phyloP scores from a whole-genome alignment of 2,113 vertebrate genomes.

The Emydocephalus ijimae region DNA sequence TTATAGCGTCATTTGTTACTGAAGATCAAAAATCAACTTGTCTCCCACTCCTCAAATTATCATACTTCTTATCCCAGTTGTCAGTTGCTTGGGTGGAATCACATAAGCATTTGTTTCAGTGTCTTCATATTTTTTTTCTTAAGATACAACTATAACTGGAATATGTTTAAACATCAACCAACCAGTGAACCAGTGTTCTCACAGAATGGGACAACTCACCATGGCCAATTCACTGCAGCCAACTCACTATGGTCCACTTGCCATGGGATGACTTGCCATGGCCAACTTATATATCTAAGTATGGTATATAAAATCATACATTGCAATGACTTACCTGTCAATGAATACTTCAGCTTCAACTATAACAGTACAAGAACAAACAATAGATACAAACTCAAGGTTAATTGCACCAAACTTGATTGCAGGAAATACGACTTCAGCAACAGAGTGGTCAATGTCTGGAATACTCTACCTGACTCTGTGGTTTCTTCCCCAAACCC shows the following conservation, averaged over 20 bases:
- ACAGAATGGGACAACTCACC: background rate
- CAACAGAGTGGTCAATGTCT: no score
- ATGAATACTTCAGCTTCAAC: no score
- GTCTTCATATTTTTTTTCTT: background rate
- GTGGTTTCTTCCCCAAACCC: no score
- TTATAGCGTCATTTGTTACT: background rate
- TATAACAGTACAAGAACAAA: no score
- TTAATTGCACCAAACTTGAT: no score
- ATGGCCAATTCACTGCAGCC: background rate
- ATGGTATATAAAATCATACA: no score
- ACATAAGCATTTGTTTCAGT: background rate
- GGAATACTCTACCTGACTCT: no score
- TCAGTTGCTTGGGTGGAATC: background rate
- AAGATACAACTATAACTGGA: background rate
- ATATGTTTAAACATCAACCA: background rate
- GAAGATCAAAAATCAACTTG: background rate
- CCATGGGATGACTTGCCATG: background rate
- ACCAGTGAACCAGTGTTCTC: background rate
- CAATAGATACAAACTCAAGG: no score
- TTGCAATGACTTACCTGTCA: no score
- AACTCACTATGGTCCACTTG: background rate
- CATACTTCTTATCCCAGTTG: background rate
- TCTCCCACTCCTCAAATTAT: background rate
- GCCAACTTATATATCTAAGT: background rate
- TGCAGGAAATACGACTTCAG: no score